A percentile compares a stretch with the other conserved stretches of the same genome.
These are phyloP conservation scores for Idris sp. DNA, from an alignment of 1,140 invertebrate genomes.

Conservation along the genomic window DNA sequence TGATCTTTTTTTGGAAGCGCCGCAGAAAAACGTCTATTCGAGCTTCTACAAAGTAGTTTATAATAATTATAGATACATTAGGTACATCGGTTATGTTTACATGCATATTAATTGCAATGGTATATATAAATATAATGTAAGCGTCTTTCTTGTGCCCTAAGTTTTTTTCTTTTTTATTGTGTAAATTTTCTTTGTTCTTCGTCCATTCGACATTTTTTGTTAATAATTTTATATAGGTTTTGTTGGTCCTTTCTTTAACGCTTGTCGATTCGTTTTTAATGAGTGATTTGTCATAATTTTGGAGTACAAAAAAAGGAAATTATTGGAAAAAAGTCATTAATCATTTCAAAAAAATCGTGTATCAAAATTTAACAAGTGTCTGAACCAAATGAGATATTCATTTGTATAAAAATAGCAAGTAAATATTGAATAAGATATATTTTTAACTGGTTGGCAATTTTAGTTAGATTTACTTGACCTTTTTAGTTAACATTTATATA, in stretches of 20 bases:
- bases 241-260: slow-evolving; percentile 40
- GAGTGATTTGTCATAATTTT: too few relatives aligned
- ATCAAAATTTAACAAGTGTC: too few relatives aligned
- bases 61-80: slow-evolving; percentile 57
- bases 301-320: too few relatives aligned
- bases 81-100: slow-evolving; percentile 58
- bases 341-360: too few relatives aligned
- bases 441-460: too few relatives aligned
- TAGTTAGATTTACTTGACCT: too few relatives aligned
- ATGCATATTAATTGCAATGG: slow-evolving; percentile 59
- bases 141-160: slow-evolving; percentile 69
- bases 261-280: slow-evolving; percentile 31
- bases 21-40: slow-evolving; percentile 50
- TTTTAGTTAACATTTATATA: too few relatives aligned
- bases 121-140: slow-evolving; percentile 66
- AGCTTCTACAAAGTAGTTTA: slow-evolving; percentile 47
- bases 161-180: slow-evolving; percentile 70
- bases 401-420: too few relatives aligned
- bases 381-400: too few relatives aligned
- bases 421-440: too few relatives aligned
- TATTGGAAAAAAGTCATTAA: too few relatives aligned
- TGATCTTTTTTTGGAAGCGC: slow-evolving; percentile 52
- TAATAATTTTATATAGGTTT: too few relatives aligned
- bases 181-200: slow-evolving; percentile 53
- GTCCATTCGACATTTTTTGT: slow-evolving; percentile 42